A percentile compares a stretch with the other conserved stretches of the same genome.
phyloP scores from a whole-genome alignment of 2,113 vertebrate genomes.

The Dasyprocta punctata region DNA sequence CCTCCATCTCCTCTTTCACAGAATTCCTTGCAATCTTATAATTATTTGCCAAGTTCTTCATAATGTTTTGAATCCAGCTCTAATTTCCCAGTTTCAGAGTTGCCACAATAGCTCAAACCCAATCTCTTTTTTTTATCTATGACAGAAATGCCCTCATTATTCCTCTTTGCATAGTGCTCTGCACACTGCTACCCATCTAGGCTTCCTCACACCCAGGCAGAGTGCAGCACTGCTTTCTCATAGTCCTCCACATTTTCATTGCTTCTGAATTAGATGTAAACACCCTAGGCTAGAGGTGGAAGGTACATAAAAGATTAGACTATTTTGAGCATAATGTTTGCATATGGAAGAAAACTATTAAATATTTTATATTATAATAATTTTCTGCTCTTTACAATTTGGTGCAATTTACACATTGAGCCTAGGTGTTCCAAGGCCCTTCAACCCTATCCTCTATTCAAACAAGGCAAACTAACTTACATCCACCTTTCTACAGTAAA shows the following conservation, averaged over 20 bases:
- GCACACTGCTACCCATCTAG: too few species aligned
- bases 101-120: not conserved
- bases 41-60: not conserved
- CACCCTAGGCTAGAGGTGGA: not conserved
- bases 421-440: not conserved
- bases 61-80: not conserved
- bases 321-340: slow-evolving; percentile 26
- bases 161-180: not conserved
- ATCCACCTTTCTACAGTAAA: not conserved
- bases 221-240: not conserved
- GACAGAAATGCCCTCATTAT: not conserved
- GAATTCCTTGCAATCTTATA: not conserved
- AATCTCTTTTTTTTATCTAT: not conserved
- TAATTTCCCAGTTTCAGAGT: not conserved
- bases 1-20: not conserved
- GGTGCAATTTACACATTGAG: not conserved
- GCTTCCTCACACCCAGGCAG: not conserved
- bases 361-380: slow-evolving; percentile 45
- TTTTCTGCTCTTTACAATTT: not conserved
- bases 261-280: not conserved
- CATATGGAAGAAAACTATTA: not conserved
- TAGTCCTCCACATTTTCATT: not conserved
- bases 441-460: not conserved
- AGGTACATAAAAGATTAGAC: not conserved
- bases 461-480: not conserved